A percentile compares a stretch with the other conserved stretches of the same genome.
These are phyloP conservation scores for Dasysyrphus albostriatus DNA, from an alignment of 2,888 invertebrate species.

Conservation along the genomic window DNA sequence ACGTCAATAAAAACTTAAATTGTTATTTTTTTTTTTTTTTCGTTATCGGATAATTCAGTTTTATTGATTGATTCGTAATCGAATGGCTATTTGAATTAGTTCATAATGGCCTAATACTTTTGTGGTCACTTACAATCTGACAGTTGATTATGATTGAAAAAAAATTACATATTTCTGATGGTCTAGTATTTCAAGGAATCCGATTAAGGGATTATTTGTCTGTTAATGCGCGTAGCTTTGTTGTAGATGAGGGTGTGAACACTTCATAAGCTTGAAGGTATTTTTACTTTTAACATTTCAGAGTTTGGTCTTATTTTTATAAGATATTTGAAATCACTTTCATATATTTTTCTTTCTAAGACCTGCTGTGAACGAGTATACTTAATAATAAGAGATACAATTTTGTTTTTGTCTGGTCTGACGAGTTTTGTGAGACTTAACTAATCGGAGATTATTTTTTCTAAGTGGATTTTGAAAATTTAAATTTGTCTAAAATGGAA, in stretches of 20 bases:
- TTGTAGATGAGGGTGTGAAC: conserved; percentile 62
- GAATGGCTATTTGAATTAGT: conserved; percentile 64
- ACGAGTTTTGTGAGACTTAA: not conserved
- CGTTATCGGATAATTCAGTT: conserved; percentile 43
- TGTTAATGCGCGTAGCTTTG: conserved; percentile 49
- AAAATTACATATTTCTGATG: conserved; percentile 55
- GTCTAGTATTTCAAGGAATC: conserved; percentile 65
- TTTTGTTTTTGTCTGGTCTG: not conserved
- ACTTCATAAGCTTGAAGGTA: not conserved
- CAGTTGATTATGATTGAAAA: conserved; percentile 60
- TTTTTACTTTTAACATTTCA: not conserved
- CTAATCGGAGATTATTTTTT: no score
- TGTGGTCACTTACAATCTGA: conserved; percentile 65
- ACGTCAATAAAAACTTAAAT: conserved; percentile 53
- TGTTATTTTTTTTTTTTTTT: conserved; percentile 26
- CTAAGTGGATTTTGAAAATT: no score
- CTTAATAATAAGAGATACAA: not conserved
- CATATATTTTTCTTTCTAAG: not conserved
- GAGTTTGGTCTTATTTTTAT: not conserved
- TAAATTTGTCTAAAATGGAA: no score
- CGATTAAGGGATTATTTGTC: conserved; percentile 68
- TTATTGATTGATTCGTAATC: conserved; percentile 73
- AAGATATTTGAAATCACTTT: not conserved
- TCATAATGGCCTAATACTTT: conserved; percentile 59
- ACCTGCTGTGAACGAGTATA: no score